These are phyloP conservation scores for Drosophila athabasca DNA, from an alignment of 1,140 invertebrate species.

Conservation along the genomic window DNA sequence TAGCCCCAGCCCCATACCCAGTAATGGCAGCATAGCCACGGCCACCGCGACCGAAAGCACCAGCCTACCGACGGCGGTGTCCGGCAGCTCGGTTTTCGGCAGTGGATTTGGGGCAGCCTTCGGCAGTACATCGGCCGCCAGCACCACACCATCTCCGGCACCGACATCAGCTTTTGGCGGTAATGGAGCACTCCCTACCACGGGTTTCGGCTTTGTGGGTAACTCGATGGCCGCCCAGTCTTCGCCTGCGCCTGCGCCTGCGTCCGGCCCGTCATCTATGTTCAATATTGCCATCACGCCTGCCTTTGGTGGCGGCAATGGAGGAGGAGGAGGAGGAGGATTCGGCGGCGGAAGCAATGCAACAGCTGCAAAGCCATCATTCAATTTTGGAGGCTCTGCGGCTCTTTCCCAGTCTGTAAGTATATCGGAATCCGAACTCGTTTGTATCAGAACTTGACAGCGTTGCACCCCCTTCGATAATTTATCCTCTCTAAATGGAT, in stretches of 20 bases:
- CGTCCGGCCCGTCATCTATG: conserved; percentile 28
- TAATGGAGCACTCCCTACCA: conserved; percentile 1
- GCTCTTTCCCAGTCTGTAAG: conserved; percentile 42
- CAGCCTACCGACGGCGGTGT: conserved; percentile 7
- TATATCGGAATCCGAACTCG: conserved; percentile 1
- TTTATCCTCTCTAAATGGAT: neutral
- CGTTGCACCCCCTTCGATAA: too few species aligned
- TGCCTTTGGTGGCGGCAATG: conserved; percentile 21
- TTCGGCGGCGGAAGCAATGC: conserved; percentile 25
- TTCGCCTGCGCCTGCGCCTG: neutral
- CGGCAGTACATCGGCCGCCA: conserved; percentile 31
- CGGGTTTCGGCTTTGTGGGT: conserved; percentile 23
- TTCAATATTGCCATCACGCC: conserved; percentile 27
- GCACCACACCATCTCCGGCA: conserved; percentile 9
- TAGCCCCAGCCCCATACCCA: conserved; percentile 2
- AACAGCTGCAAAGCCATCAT: conserved; percentile 41
- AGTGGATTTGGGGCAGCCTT: neutral
- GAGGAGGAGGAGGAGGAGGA: conserved; percentile 25
- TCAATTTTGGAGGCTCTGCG: conserved; percentile 53
- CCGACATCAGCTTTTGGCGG: conserved; percentile 5
- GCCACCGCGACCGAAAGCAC: conserved; percentile 5
- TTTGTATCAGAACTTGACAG: too few species aligned
- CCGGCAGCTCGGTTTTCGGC: conserved; percentile 33
- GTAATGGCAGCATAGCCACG: conserved; percentile 9
- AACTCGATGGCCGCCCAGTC: conserved; percentile 30